These are phyloP conservation scores for Pica pica DNA, from an alignment of 2,113 vertebrate species.

Conservation along the genomic window DNA sequence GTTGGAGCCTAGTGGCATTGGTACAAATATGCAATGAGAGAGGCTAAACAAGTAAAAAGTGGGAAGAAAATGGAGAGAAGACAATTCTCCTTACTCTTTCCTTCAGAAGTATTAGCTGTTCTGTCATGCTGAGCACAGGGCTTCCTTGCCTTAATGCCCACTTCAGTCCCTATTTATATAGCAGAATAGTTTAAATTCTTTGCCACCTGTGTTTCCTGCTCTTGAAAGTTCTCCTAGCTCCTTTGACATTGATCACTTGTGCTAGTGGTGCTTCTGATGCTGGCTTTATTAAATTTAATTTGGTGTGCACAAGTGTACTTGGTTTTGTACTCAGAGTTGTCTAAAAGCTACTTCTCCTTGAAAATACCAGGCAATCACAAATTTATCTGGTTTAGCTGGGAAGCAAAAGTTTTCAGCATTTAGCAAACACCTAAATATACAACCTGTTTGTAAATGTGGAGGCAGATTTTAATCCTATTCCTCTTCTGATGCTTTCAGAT, in stretches of 20 bases:
- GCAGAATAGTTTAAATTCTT: neutral
- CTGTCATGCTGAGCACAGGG: neutral
- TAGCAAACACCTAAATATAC: neutral
- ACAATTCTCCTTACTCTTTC: neutral
- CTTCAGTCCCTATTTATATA: neutral
- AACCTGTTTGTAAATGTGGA: neutral
- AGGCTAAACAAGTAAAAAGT: neutral
- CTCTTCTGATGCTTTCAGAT: neutral
- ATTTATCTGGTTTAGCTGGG: neutral
- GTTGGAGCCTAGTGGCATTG: neutral
- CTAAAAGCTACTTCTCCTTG: neutral
- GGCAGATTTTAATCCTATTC: neutral
- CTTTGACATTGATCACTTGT: neutral
- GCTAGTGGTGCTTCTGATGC: neutral
- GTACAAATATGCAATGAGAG: neutral
- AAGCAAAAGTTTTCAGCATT: neutral
- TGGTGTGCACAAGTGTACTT: neutral
- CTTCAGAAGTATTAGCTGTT: neutral
- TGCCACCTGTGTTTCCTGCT: neutral
- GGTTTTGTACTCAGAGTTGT: neutral
- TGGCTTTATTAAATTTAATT: neutral
- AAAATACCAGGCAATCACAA: neutral
- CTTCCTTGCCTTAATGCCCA: neutral
- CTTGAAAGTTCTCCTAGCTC: neutral
- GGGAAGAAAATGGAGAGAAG: neutral